These are phyloP conservation scores for cattle (Bos taurus) DNA, from an alignment of 2,113 vertebrate species.

Conservation along the genomic window DNA sequence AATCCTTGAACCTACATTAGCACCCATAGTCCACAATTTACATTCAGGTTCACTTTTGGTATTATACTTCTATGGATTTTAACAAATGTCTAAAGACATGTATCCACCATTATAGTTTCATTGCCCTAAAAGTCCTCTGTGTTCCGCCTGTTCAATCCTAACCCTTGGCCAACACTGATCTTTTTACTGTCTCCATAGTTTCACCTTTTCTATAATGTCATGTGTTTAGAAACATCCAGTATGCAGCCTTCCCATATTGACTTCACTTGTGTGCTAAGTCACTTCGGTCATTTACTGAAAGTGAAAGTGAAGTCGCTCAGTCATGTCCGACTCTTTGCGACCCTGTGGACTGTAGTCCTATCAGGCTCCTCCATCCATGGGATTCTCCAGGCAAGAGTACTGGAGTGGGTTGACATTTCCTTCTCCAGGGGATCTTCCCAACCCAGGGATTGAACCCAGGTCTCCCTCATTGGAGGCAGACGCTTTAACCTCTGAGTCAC, in stretches of 20 bases:
- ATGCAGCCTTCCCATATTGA: background rate
- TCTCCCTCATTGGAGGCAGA: too few relatives aligned
- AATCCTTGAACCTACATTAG: background rate
- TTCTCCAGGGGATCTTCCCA: too few relatives aligned
- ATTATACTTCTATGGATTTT: background rate
- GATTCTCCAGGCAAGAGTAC: too few relatives aligned
- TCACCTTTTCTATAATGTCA: background rate
- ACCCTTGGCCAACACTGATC: background rate
- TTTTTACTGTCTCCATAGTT: background rate
- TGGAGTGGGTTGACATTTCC: too few relatives aligned
- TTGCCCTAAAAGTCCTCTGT: background rate
- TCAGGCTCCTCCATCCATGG: accelerated
- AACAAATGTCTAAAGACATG: background rate
- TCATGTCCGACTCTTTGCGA: too few relatives aligned
- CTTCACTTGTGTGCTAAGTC: background rate
- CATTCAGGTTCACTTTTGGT: background rate
- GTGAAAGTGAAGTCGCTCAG: too few relatives aligned
- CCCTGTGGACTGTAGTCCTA: too few relatives aligned
- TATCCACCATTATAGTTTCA: background rate
- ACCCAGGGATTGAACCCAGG: too few relatives aligned
- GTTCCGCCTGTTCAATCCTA: background rate
- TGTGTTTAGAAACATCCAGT: background rate
- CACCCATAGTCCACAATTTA: background rate
- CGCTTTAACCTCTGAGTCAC: background rate
- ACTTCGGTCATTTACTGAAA: background rate